These are phyloP conservation scores for Troides helena DNA, from an alignment of 2,888 invertebrate species.

Conservation along the genomic window DNA sequence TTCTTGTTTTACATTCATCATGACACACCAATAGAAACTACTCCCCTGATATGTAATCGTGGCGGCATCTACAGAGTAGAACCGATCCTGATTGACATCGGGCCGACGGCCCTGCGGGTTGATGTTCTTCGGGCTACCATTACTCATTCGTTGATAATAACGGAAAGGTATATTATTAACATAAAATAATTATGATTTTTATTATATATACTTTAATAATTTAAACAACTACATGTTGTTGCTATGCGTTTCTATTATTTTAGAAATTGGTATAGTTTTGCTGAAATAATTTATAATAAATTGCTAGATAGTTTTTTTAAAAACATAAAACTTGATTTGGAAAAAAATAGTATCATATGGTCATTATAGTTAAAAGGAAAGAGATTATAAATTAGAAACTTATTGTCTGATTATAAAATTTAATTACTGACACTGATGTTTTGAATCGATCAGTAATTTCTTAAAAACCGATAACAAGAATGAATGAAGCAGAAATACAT, in stretches of 20 bases:
- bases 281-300: too few species aligned
- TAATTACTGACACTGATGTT: too few species aligned
- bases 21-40: slow-evolving; percentile 26
- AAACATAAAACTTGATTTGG: too few species aligned
- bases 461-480: too few species aligned
- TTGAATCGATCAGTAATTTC: too few species aligned
- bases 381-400: too few species aligned
- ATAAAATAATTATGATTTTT: not conserved
- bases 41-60: slow-evolving; percentile 23
- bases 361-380: too few species aligned
- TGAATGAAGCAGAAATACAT: too few species aligned
- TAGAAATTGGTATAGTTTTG: too few species aligned
- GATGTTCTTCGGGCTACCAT: slow-evolving; percentile 7
- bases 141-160: slow-evolving; percentile 18
- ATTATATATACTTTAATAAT: not conserved
- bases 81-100: slow-evolving; percentile 24
- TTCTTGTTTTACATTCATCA: slow-evolving; percentile 24
- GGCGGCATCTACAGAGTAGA: slow-evolving; percentile 24
- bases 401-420: too few species aligned
- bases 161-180: not conserved
- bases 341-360: too few species aligned
- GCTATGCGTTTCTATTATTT: not conserved
- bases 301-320: too few species aligned
- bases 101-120: slow-evolving; percentile 3
- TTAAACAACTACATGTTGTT: not conserved